Conservation (phyloP, 64 coral and sea anemone genomes). For the Acropora tenuis region DNA sequence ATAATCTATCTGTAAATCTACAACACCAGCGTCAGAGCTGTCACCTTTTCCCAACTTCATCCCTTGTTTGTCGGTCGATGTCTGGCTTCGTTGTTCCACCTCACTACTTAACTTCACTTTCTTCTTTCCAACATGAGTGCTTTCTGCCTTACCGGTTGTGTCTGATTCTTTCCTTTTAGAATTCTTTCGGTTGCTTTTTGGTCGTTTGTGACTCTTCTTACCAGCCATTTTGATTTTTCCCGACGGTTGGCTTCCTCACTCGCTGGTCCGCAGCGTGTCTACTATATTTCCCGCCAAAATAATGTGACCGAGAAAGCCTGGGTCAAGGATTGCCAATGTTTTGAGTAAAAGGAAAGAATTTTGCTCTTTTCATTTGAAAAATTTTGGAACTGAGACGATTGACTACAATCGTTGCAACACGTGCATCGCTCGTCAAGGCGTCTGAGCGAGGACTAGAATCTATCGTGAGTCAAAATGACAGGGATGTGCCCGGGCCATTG, state of each 20-base stretch:
- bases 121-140: neutral
- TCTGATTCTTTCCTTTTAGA: neutral
- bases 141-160: neutral
- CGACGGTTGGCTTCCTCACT: neutral
- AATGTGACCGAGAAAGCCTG: neutral
- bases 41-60: neutral
- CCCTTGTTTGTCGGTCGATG: neutral
- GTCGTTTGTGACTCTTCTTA: conserved; percentile 15
- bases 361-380: no score
- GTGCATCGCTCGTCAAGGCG: no score
- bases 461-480: no score
- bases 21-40: neutral
- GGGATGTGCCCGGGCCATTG: no score
- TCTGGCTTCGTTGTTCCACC: neutral
- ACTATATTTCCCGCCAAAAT: conserved; percentile 1
- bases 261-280: neutral
- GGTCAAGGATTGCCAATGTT: neutral
- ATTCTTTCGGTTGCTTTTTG: neutral
- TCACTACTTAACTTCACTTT: conserved; percentile 9
- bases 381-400: no score
- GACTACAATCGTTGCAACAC: no score
- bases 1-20: neutral
- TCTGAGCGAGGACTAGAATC: no score
- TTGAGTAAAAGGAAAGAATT: no score
- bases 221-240: conserved; percentile 29